Base-by-base conservation (phyloP, 2,797 vertebrate genomes). In the Capromys pilorides region DNA sequence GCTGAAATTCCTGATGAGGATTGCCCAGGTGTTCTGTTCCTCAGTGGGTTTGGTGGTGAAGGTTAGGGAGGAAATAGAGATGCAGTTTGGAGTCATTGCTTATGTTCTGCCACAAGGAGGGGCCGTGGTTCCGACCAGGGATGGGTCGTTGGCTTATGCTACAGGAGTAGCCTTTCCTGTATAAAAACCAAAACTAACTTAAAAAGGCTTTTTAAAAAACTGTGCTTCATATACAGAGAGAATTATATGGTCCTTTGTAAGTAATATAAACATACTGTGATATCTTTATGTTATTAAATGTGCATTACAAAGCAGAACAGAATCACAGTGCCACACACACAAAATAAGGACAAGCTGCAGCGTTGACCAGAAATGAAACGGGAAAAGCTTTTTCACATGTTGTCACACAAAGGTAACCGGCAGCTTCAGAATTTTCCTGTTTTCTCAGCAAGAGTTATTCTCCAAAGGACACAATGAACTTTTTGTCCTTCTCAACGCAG, bases 91-190 rank as follows among this genome's bases (percentile, higher is more conserved):
- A 91, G 88, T 97, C 95, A 93, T 33, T 96, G 93, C 94, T n/a
- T 86, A 51, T 79, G 95, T 97, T 97, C 98, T 85, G 94, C 98
- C 98, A 98, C 98, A 97, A 98, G 98, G 98, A 97, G 98, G 98
- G 96, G 97, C 97, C 98, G 41, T 98, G 97, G 98, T 98, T 97
- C 98, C 98, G 97, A 98, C 96, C 95, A 98, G 96, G 59, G 86
- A 93, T 57, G 61, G 95, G 96, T 98, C 98, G 97, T 98, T 98
- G 97, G 96, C 94, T 94, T 80, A 67, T 36, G 96, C 96, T 96
- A 96, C 85, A 94, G 73, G 86, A 45, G 94, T 96, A 86, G 96
- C 94, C 94, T 98, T 97, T 95, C 93, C 83, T 96, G 82, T 81
- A 94, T 93, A 95, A 97, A 97, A 97, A 94, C 88, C 96, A 89